Conservation (phyloP, 2,113 vertebrate species). For the Urocitellus parryii region DNA sequence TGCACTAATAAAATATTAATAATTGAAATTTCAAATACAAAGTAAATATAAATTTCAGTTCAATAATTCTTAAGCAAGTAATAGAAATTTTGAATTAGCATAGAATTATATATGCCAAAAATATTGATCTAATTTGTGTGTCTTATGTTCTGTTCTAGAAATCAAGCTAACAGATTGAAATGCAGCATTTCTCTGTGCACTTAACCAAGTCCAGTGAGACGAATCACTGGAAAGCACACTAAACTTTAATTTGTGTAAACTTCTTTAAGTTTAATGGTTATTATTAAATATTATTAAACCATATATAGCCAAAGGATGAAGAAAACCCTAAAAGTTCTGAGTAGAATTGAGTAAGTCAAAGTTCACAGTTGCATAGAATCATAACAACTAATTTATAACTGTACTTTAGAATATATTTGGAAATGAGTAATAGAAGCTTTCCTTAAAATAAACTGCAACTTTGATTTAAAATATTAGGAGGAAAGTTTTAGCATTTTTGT, state of each 20-base stretch:
- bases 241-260: constrained; percentile 70
- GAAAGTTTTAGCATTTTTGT: constrained; percentile 42
- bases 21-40: neutral
- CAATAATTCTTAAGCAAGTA: neutral
- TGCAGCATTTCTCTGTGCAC: constrained; percentile 67
- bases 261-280: neutral
- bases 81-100: neutral
- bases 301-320: constrained; percentile 70
- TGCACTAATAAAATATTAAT: neutral
- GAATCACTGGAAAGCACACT: constrained; percentile 63
- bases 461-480: constrained; percentile 17
- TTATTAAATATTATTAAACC: constrained; percentile 58
- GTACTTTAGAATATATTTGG: constrained; percentile 73
- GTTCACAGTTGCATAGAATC: constrained; percentile 64
- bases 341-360: constrained; percentile 68
- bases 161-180: constrained; percentile 65
- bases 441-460: neutral
- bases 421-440: neutral
- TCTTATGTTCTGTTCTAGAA: constrained; percentile 63
- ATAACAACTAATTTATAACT: constrained; percentile 65
- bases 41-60: neutral
- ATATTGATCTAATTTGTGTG: neutral
- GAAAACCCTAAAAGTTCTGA: constrained; percentile 78
- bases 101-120: constrained; percentile 35
- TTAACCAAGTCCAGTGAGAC: constrained; percentile 65